Evolutionary conservation across 2,888 invertebrate genomes (phyloP), one percentile per base, ranked within the genome.

Genomic region (Melinaea menophilus): DNA sequence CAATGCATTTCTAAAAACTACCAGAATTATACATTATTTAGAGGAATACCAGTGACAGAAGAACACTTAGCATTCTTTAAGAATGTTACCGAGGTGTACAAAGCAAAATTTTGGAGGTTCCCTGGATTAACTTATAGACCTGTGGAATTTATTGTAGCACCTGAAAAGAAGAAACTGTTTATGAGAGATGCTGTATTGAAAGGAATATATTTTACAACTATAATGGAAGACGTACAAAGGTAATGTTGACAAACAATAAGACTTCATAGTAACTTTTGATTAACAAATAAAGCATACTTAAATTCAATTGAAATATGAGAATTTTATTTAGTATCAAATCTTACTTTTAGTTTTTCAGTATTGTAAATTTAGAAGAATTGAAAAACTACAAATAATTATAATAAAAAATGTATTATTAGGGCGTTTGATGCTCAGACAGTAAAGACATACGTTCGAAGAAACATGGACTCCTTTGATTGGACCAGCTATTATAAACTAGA

Each of bases 401-500:
- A 56, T 31, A 41, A 12, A 13, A 11, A 11, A 4, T 5, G 3
- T 61, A 55, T 31, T 77, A 74, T 7, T 66, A 88, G 88, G 2
- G 82, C 78, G 0, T 83, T 88, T 45, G 81, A 86, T 48, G 64
- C 67, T 67, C 88, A 88, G 75, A 82, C 78, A 3, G 81, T 86
- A 0, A 81, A 79, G 60, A 64, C 76, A 0, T 88, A 88, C 58
- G 74, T 81, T 5, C 77, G 85, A 64, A 77, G 86, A 35, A 78
- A 80, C 11, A 81, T 83, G 77, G 76, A 77, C 0, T 75, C 85
- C 0, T 88, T 81, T 59, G 78, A 84, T 59, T 94, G 94, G 92
- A 84, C 75, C 0, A 88, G 82, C 13, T 95, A 93, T 73, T 92
- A 92, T 72, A 85, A 85, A 0, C 73, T 94, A 9, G 80, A 91